These are phyloP conservation scores for Scaptomyza parva DNA, from an alignment of 2,888 invertebrate species.

Conservation along the genomic window DNA sequence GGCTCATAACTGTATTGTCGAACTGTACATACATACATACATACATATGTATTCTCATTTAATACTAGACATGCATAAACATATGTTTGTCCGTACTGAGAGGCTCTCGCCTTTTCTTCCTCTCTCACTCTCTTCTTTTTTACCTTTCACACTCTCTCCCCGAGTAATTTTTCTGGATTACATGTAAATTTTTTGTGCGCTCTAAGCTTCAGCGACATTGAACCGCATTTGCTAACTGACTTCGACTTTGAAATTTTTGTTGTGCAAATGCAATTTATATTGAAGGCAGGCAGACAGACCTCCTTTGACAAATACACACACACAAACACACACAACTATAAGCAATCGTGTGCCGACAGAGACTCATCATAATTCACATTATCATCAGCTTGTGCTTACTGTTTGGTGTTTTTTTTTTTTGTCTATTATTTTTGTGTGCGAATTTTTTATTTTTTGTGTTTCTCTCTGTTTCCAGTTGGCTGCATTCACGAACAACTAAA, in stretches of 20 bases:
- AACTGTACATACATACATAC: too few relatives aligned
- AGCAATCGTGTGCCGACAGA: constrained; percentile 5
- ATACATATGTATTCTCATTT: constrained; percentile 9
- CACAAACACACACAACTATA: background rate
- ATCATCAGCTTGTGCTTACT: constrained; percentile 14
- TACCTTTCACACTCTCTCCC: background rate
- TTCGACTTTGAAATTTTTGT: constrained; percentile 65
- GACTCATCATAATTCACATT: constrained; percentile 14
- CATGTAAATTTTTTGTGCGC: constrained; percentile 17
- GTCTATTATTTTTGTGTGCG: background rate
- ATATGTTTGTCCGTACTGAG: background rate
- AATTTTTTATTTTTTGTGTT: background rate
- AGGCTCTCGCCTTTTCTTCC: background rate
- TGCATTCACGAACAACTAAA: constrained; percentile 38
- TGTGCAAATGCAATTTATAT: constrained; percentile 50
- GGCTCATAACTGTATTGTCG: constrained; percentile 57
- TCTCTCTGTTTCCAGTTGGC: constrained; percentile 16
- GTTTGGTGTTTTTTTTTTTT: constrained; percentile 19
- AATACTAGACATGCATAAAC: constrained; percentile 1
- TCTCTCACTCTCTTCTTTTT: background rate
- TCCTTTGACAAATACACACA: background rate
- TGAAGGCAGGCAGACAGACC: background rate
- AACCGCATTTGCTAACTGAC: constrained; percentile 54
- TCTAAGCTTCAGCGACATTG: constrained; percentile 36
- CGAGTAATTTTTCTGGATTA: background rate